Conservation (phyloP, 2,113 vertebrate genomes). For the Phrynocephalus versicolor region DNA sequence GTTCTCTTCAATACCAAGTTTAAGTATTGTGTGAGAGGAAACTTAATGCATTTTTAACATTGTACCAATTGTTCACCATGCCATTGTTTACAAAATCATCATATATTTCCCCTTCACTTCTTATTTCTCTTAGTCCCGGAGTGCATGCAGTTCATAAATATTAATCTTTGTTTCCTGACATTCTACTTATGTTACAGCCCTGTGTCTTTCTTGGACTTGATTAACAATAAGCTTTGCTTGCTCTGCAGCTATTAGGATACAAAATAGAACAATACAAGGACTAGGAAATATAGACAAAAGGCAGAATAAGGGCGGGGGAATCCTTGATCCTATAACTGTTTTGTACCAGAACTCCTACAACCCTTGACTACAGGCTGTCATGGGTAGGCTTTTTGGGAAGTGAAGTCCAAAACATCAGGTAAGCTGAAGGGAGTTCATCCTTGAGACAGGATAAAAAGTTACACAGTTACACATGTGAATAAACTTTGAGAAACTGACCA, state of each 20-base stretch:
- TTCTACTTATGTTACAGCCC: slow-evolving; percentile 19
- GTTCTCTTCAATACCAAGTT: not conserved
- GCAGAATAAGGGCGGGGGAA: not conserved
- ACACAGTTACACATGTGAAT: too few relatives aligned
- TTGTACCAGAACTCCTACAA: not conserved
- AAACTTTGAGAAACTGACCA: too few relatives aligned
- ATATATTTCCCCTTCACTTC: not conserved
- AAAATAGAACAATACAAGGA: too few relatives aligned
- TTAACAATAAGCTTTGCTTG: not conserved
- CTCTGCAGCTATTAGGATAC: not conserved
- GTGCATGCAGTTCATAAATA: slow-evolving; percentile 33
- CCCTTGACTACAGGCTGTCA: not conserved
- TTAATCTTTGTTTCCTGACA: slow-evolving; percentile 28
- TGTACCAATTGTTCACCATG: slow-evolving; percentile 5
- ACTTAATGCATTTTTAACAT: slow-evolving; percentile 30
- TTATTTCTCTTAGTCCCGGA: not conserved
- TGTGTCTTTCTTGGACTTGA: not conserved
- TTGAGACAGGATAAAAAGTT: too few relatives aligned
- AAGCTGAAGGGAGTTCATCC: too few relatives aligned
- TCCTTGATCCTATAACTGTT: not conserved
- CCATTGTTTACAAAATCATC: slow-evolving; percentile 6
- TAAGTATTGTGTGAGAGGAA: slow-evolving; percentile 26
- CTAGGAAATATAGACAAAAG: not conserved
- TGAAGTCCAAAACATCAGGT: too few relatives aligned
- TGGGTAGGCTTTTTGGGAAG: not conserved